Evolutionary conservation across 2,888 invertebrate genomes (phyloP).

Genomic region (Eupithecia tripunctaria): DNA sequence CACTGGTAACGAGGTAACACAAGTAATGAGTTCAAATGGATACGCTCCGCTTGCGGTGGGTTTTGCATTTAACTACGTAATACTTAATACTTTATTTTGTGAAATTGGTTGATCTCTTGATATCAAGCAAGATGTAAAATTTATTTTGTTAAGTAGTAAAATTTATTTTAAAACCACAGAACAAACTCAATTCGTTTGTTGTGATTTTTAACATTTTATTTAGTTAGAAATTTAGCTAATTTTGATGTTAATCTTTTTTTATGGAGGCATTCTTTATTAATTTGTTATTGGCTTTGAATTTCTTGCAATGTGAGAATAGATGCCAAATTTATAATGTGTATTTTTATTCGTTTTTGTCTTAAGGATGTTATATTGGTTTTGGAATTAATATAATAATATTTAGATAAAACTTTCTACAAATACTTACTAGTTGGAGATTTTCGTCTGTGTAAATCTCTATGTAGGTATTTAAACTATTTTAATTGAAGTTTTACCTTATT

Average conservation of each 20-base stretch:
- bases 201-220: slow-evolving; percentile 2
- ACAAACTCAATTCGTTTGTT: slow-evolving; percentile 1
- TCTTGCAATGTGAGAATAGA: neutral
- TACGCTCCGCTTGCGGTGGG: too few relatives aligned
- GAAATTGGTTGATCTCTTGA: neutral
- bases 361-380: neutral
- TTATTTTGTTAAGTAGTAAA: neutral
- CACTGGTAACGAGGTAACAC: too few relatives aligned
- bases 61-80: neutral
- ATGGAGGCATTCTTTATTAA: neutral
- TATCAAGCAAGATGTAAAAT: neutral
- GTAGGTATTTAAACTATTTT: neutral
- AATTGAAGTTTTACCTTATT: neutral
- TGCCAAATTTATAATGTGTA: neutral
- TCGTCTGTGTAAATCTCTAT: neutral
- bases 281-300: neutral
- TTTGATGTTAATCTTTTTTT: neutral
- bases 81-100: neutral
- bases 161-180: neutral
- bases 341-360: neutral
- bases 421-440: neutral
- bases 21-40: too few relatives aligned
- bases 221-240: neutral
- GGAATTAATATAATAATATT: neutral
- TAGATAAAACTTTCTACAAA: neutral